Base-by-base conservation (phyloP, 1,140 invertebrate species). In the Euschistus heros region DNA sequence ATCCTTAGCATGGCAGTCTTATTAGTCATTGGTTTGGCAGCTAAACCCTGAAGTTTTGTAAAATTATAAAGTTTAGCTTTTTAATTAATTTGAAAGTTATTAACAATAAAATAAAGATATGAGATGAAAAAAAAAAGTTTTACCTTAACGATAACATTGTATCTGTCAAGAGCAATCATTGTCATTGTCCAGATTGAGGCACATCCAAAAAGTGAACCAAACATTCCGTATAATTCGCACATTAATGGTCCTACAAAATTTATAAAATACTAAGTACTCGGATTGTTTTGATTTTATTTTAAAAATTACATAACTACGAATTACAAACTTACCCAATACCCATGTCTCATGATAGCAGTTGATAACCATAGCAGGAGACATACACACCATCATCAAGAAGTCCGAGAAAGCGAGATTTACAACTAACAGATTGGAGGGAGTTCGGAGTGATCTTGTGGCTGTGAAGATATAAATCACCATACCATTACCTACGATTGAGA, bases 341-440 rank as follows among this genome's bases (percentile, higher is more conserved):
- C 90, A 93, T 13, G 89, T 92, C 77, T 92, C 88, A 70, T 86
- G 82, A 72, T 89, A 91, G 74, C 89, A 89, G 76, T 90, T 94
- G 67, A 90, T 82, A 37, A 90, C 84, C 88, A 92, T 91, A 65
- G 88, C 80, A 24, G 89, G 88, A 68, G 86, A 82, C 86, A 91
- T 90, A 63, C 76, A 76, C 64, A 86, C 78, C 89, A 93, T 94
- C 86, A 94, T 92, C 37, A 86, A 75, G 71, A 94, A 91, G 73
- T 94, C 91, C 13, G 87, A 90, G 73, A 92, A 85, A 8, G 91
- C 89, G 69, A 93, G 78, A 76, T 93, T 93, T 37, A 92, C 82
- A 15, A 92, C 86, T 37, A 92, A 79, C 63, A 92, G 74, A 75
- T 93, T 93, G 64, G 89, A 89, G 17, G 91, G 90, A n/a, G 88